phyloP scores from a whole-genome alignment of 2,113 vertebrate genomes.

The Axis porcinus region DNA sequence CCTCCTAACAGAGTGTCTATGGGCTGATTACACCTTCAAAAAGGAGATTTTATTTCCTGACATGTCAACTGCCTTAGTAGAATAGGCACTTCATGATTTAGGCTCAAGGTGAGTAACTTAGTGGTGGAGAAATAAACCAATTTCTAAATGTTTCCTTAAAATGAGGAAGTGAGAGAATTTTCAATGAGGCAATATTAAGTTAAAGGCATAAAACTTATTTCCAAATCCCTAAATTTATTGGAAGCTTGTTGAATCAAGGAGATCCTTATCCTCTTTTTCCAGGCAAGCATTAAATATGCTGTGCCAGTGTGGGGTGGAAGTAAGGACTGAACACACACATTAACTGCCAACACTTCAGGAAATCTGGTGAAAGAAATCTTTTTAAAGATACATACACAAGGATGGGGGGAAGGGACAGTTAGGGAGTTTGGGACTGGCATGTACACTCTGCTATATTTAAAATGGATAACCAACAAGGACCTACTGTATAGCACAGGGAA shows the following conservation, averaged over 20 bases:
- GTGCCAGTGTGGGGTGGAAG: neutral
- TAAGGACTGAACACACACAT: neutral
- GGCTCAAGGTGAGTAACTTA: neutral
- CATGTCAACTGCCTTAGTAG: neutral
- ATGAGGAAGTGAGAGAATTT: neutral
- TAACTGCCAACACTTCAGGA: neutral
- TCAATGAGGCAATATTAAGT: neutral
- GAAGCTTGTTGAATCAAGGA: conserved; percentile 30
- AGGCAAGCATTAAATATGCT: neutral
- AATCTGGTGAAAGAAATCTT: neutral
- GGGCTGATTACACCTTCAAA: neutral
- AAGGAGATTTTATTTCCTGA: neutral
- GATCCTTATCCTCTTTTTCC: neutral
- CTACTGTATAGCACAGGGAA: neutral
- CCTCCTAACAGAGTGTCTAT: neutral
- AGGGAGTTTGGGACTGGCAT: neutral
- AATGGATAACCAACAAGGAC: neutral
- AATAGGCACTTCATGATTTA: neutral
- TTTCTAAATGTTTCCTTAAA: neutral
- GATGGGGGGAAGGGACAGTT: neutral
- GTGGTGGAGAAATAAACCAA: neutral
- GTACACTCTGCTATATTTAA: neutral
- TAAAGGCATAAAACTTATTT: conserved; percentile 17
- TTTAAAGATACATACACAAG: neutral
- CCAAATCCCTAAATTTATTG: neutral